Evolutionary conservation across 2,113 vertebrate genomes (phyloP), one percentile per base, ranked within the genome.

Genomic region (Sphyrna mokarran): DNA sequence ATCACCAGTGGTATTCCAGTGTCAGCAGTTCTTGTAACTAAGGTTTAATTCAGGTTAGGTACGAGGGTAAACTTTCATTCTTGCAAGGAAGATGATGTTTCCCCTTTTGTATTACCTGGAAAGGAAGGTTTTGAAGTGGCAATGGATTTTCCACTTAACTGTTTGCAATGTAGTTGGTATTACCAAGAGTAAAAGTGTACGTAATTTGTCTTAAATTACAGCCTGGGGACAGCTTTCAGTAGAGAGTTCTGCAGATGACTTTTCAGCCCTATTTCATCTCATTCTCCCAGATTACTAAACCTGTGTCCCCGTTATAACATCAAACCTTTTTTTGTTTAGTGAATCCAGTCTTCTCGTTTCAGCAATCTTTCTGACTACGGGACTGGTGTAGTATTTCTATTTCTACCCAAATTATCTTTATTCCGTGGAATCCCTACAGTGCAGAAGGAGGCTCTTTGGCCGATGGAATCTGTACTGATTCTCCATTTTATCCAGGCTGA

Each of bases 201-300:
- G 16, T 13, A 22, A 93, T 93, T 93, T 68, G n/a, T 93, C 61
- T 66, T 37, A 93, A 40, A 83, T 83, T 43, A 83, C 80, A 83
- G 37, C 7, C 89, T 20, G 63, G 29, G 33, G 20, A 37, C 61
- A 66, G 89, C 29, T 93, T 66, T 66, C 89, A 93, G 58, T 13
- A 58, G 86, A 37, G n/a, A 66, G 14, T 23, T 68, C 4, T 37
- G 16, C 0, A n/a, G 33, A 66, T 66, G 61, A 63, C 3, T 26
- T 58, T 58, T 58, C 48, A 89, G 23, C 86, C 48, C 48, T 43
- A 89, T 61, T 61, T 89, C 61, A 89, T 89, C 86, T 33, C 26
- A 89, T 89, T 61, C 86, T 89, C 86, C 86, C 86, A 89, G 86
- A 89, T 89, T 89, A 89, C 63, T 61, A 68, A 66, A 18, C 61